Base-by-base conservation (phyloP, 2,797 vertebrate species). In the Syngnathus acus region DNA sequence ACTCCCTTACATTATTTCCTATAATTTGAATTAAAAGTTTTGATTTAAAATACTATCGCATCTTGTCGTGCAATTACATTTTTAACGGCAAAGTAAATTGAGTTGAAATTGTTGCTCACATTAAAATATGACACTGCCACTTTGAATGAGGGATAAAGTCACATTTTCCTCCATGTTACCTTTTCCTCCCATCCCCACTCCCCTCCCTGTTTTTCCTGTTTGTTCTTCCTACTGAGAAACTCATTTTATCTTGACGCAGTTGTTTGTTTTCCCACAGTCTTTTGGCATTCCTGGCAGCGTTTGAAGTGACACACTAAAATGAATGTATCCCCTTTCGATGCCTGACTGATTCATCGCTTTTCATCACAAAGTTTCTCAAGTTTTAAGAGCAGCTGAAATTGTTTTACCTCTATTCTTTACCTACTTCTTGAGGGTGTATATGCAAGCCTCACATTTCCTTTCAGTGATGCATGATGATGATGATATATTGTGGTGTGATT, bases 81-180 rank as follows among this genome's bases (percentile, higher is more conserved):
- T 86, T 87, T 85, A 86, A 86, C 85, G 79, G 73, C 68, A 78
- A 80, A 75, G 69, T 72, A 87, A 86, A 89, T 73, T 70, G 79
- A 84, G 78, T 74, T 67, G 75, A 86, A 84, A 84, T 82, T 80
- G 72, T 85, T 72, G 66, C 66, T 60, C 17, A 39, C 53, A 57
- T 78, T 73, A 62, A 77, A 73, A 72, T 68, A 55, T 43, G 70
- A 47, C 17, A 16, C 73, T 79, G 70, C 64, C 68, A 67, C 65
- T 75, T 71, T 80, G 73, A 85, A 73, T 75, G 69, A 79, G 65
- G 65, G 67, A 64, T 72, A 75, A 84, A 81, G 65, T 76, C 71
- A 62, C 51, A 64, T 71, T 76, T 75, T 61, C 59, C 57, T 64
- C 40, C 23, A 55, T n/a, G 16, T 62, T 37, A 37, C 13, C 7